A percentile compares a stretch with the other conserved stretches of the same genome.
Evolutionary conservation across 2,113 vertebrate species (phyloP).

Genomic region (Ovis canadensis): DNA sequence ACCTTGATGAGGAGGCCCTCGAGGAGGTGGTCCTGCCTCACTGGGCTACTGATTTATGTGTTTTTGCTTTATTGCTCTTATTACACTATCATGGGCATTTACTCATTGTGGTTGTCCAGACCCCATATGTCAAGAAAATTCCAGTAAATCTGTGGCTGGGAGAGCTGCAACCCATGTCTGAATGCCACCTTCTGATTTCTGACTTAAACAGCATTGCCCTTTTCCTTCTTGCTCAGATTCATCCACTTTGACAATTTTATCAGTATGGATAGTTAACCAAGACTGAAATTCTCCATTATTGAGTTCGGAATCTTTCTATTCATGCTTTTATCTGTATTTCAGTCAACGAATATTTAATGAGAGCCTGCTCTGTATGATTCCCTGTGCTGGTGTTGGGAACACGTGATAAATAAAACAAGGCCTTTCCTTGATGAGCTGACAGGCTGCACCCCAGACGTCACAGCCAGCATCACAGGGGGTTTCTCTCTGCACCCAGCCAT

Average conservation of each 20-base stretch:
- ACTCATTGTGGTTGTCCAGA: not conserved
- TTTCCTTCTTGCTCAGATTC: not conserved
- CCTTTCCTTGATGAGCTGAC: not conserved
- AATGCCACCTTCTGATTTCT: not conserved
- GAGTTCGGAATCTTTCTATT: not conserved
- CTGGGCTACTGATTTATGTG: not conserved
- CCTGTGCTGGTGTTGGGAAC: not conserved
- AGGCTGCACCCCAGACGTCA: not conserved
- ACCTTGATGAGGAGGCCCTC: not conserved
- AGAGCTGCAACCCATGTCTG: not conserved
- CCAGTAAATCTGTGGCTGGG: not conserved
- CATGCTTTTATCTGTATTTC: not conserved
- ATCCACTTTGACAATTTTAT: not conserved
- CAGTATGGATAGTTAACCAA: not conserved
- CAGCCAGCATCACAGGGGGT: not conserved
- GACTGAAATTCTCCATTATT: not conserved
- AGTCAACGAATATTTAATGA: not conserved
- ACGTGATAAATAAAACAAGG: not conserved
- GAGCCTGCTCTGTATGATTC: not conserved
- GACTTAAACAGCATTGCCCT: not conserved
- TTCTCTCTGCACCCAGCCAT: not conserved
- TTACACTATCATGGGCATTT: not conserved
- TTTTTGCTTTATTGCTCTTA: not conserved
- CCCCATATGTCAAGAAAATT: not conserved
- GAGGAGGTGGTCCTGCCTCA: not conserved